These are phyloP conservation scores for Ennomos fuscantarius DNA, from an alignment of 2,888 invertebrate genomes.

Conservation along the genomic window DNA sequence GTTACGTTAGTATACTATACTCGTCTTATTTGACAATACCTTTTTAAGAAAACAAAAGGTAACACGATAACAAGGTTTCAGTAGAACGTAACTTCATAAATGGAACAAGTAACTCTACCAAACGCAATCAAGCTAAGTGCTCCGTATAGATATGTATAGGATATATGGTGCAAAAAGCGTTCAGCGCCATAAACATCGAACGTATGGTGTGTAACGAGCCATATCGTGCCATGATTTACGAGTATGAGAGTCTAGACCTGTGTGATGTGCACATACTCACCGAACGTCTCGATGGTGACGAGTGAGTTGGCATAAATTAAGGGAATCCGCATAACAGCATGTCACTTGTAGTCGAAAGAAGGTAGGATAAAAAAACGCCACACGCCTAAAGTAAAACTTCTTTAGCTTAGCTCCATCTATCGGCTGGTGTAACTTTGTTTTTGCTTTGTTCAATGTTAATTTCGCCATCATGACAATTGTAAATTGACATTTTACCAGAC, in stretches of 20 bases:
- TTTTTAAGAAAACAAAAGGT: background rate
- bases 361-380: no score
- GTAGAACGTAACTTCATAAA: constrained; percentile 14
- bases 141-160: constrained; percentile 22
- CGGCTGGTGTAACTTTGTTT: no score
- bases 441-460: no score
- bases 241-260: constrained; percentile 10
- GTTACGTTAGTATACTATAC: no score
- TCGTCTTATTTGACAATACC: no score
- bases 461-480: no score
- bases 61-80: background rate
- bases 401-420: no score
- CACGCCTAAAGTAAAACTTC: no score
- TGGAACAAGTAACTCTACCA: constrained; percentile 25
- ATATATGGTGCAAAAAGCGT: constrained; percentile 21
- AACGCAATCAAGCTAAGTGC: constrained; percentile 39
- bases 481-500: no score
- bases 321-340: no score
- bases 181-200: constrained; percentile 32
- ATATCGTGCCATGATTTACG: constrained; percentile 25
- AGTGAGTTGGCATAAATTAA: background rate
- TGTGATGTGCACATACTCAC: background rate
- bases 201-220: constrained; percentile 25
- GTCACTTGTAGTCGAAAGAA: no score
- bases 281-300: background rate